Percentiles rank a stretch among this genome's conserved stretches.
Evolutionary conservation across 2,888 invertebrate species (phyloP).

Genomic region (Bruchidius siliquastri): DNA sequence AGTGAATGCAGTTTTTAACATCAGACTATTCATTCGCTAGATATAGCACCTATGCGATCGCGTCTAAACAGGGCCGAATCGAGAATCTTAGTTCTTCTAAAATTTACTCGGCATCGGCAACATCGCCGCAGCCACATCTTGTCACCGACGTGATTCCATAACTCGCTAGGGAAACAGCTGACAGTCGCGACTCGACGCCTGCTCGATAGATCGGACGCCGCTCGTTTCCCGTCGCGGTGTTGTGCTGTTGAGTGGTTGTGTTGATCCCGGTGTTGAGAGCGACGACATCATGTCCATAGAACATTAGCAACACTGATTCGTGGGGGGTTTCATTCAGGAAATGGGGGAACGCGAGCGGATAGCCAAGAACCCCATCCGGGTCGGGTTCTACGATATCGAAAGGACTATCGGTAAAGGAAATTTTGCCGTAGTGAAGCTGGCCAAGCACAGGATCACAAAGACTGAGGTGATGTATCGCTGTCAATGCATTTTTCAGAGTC

Average conservation of each 20-base stretch:
- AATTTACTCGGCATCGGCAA: neutral
- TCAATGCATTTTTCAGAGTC: neutral
- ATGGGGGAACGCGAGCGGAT: conserved; percentile 46
- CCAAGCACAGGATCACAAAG: conserved; percentile 95
- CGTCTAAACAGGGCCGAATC: too few relatives aligned
- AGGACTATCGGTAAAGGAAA: conserved; percentile 98
- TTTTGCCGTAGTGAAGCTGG: conserved; percentile 97
- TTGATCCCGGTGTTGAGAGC: neutral
- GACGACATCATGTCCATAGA: neutral
- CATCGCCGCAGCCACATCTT: neutral
- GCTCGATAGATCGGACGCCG: neutral
- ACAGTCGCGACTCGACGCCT: neutral
- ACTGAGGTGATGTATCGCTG: conserved; percentile 71
- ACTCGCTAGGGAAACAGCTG: neutral
- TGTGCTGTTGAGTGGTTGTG: neutral
- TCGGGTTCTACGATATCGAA: conserved; percentile 97
- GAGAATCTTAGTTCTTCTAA: too few relatives aligned
- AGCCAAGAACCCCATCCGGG: conserved; percentile 62
- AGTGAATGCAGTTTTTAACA: too few relatives aligned
- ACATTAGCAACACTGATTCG: conserved; percentile 7
- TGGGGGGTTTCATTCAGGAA: conserved; percentile 26
- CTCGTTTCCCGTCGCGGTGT: neutral
- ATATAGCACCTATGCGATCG: too few relatives aligned
- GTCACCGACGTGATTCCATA: neutral
- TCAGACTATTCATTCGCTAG: too few relatives aligned